phyloP scores from a whole-genome alignment of 1,140 invertebrate species.

The Tigriopus japonicus region DNA sequence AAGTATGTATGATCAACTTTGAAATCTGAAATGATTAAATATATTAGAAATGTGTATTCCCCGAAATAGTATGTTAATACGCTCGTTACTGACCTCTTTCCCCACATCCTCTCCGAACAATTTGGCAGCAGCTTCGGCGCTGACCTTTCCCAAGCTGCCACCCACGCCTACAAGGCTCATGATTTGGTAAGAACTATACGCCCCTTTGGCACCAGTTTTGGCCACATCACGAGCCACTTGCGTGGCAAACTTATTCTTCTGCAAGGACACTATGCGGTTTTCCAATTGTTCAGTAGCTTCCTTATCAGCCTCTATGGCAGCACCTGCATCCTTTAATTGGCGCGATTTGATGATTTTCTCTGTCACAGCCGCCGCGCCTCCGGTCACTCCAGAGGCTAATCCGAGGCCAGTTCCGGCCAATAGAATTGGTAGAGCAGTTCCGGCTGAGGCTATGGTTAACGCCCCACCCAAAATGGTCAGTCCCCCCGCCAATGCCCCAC shows the following conservation, averaged over 20 bases:
- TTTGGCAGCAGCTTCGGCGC: background rate
- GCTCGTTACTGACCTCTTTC: background rate
- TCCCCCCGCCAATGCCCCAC: background rate
- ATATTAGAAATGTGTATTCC: no score
- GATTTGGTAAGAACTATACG: no score
- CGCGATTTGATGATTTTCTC: background rate
- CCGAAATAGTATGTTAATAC: no score
- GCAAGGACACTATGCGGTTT: background rate
- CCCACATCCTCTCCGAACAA: background rate
- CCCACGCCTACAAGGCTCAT: no score
- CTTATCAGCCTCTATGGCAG: background rate
- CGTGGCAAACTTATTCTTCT: background rate
- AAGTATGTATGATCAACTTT: background rate
- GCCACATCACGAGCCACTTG: background rate
- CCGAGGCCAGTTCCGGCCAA: background rate
- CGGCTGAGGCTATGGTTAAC: background rate
- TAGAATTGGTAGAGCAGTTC: background rate
- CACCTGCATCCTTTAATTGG: background rate
- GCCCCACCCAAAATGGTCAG: background rate
- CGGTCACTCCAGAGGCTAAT: background rate
- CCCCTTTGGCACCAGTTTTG: no score
- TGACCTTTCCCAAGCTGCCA: background rate
- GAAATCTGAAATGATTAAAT: background rate
- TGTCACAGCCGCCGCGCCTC: background rate
- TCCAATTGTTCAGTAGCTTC: background rate